Evolutionary conservation across 1,140 invertebrate genomes (phyloP).

Genomic region (Gryllus bimaculatus): DNA sequence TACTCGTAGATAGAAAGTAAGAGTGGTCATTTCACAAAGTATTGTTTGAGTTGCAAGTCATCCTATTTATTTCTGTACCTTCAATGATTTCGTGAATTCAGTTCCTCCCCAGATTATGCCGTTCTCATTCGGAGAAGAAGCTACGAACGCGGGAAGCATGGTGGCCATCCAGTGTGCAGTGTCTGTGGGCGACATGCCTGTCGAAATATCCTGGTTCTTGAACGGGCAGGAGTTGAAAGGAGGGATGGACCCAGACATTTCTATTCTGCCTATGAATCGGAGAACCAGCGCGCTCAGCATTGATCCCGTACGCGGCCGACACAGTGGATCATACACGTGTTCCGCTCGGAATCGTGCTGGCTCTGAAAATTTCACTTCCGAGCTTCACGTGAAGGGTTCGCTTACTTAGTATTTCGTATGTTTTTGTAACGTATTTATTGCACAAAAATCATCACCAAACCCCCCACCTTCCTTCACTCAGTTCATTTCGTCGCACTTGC

Average conservation of each 20-base stretch:
- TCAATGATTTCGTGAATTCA: constrained; percentile 7
- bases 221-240: constrained; percentile 24
- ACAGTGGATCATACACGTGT: constrained; percentile 62
- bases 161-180: constrained; percentile 31
- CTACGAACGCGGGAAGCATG: constrained; percentile 34
- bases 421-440: not conserved
- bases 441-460: too few relatives aligned
- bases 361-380: constrained; percentile 44
- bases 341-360: constrained; percentile 54
- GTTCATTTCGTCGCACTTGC: too few relatives aligned
- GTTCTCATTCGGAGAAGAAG: constrained; percentile 21
- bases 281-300: constrained; percentile 54
- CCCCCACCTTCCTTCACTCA: too few relatives aligned
- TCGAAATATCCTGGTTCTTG: constrained; percentile 31
- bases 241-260: constrained; percentile 32
- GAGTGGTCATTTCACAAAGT: too few relatives aligned
- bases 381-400: constrained; percentile 48
- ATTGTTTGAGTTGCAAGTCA: too few relatives aligned
- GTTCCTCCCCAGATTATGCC: constrained; percentile 20
- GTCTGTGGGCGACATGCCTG: constrained; percentile 33
- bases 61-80: too few relatives aligned
- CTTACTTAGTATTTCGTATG: not conserved
- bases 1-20: too few relatives aligned
- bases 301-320: constrained; percentile 49
- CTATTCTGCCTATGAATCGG: constrained; percentile 49